These are phyloP conservation scores for Camelus dromedarius DNA, from an alignment of 2,113 vertebrate genomes.

Conservation along the genomic window DNA sequence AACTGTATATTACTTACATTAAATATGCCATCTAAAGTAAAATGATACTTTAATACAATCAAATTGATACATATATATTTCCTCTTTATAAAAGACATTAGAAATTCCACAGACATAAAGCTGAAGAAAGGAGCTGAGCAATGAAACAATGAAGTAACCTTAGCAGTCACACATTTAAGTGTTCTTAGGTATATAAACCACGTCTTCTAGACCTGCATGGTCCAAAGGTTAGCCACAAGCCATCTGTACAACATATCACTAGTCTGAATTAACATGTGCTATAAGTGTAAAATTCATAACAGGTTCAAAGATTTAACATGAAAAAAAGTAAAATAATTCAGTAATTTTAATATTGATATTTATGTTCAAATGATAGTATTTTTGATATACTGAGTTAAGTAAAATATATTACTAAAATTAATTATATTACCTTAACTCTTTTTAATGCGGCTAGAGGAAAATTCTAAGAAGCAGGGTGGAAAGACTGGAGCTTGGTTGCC, in stretches of 20 bases:
- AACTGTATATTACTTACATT: not conserved
- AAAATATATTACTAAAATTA: not conserved
- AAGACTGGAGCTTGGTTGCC: not conserved
- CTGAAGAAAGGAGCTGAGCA: not conserved
- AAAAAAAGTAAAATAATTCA: not conserved
- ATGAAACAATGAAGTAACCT: not conserved
- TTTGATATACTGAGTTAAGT: not conserved
- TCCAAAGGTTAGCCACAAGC: not conserved
- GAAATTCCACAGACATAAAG: not conserved
- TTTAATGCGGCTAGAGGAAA: not conserved
- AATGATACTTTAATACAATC: not conserved
- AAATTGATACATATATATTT: not conserved
- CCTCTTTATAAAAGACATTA: not conserved
- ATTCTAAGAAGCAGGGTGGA: not conserved
- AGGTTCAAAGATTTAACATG: not conserved
- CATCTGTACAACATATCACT: not conserved
- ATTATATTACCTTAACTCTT: not conserved
- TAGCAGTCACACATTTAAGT: not conserved
- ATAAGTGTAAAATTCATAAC: not conserved
- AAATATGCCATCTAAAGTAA: not conserved
- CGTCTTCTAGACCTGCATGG: not conserved
- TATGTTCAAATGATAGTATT: conserved; percentile 7
- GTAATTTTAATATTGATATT: not conserved
- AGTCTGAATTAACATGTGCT: not conserved
- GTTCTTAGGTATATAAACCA: not conserved